Conservation (phyloP, 2,888 invertebrate genomes). For the Campoletis raptor region DNA sequence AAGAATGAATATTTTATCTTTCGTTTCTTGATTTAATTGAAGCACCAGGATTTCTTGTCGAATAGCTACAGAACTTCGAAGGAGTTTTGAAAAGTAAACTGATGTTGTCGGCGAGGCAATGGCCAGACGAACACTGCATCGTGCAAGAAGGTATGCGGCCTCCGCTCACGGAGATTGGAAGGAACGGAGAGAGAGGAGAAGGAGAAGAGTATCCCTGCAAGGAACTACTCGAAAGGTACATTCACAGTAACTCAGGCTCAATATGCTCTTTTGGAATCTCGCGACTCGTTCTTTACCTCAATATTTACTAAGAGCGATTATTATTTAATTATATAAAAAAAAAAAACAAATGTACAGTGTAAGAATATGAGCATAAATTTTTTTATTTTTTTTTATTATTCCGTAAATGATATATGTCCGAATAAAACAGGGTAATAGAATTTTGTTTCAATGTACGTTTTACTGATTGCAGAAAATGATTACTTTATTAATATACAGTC, state of each 20-base stretch:
- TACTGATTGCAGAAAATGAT: too few species aligned
- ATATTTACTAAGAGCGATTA: slow-evolving; percentile 49
- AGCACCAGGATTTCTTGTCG: not conserved
- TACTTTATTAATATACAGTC: too few species aligned
- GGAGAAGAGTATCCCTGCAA: slow-evolving; percentile 47
- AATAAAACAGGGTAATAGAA: not conserved
- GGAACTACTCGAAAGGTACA: slow-evolving; percentile 68
- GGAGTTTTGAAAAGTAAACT: slow-evolving; percentile 74
- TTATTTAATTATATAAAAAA: not conserved
- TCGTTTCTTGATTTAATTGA: not conserved
- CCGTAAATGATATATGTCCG: not conserved
- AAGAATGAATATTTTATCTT: not conserved
- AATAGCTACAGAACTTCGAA: slow-evolving; percentile 27
- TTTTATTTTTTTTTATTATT: not conserved
- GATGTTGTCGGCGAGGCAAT: slow-evolving; percentile 81
- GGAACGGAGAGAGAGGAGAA: slow-evolving; percentile 75
- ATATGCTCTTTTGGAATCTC: slow-evolving; percentile 14
- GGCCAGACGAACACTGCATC: slow-evolving; percentile 83
- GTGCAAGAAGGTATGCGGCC: slow-evolving; percentile 82
- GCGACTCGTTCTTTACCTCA: slow-evolving; percentile 46
- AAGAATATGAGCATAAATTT: slow-evolving; percentile 34
- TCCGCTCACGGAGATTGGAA: slow-evolving; percentile 81
- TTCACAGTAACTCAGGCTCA: slow-evolving; percentile 69
- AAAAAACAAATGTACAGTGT: slow-evolving; percentile 46
- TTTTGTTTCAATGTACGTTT: too few species aligned